Evolutionary conservation across 2,888 invertebrate genomes (phyloP), one percentile per base, ranked within the genome.

Genomic region (Xestia c-nigrum): DNA sequence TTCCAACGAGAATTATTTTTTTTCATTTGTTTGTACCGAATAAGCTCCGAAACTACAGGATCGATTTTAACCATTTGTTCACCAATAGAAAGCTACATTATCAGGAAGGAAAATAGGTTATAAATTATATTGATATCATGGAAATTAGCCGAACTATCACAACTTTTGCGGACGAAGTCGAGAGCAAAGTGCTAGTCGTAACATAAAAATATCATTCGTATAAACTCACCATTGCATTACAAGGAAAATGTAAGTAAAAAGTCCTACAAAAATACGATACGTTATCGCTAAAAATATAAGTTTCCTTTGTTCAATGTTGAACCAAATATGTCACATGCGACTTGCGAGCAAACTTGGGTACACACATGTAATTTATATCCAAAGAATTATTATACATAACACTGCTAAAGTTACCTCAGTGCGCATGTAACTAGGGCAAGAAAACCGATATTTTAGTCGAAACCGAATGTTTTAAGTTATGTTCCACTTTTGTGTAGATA

Each of bases 291-390:
- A 40, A 69, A 72, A 64, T 57, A 75, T 75, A 65, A 38, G 65
- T 81, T 83, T 50, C 59, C 70, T 73, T 78, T 71, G 64, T 78
- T 63, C 57, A 38, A 14, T 40, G 52, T 57, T 85, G 82, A 68
- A 74, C 69, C 57, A 86, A 75, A 85, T 83, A 86, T 68, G 75
- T 84, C 86, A 67, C 66, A 57, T 50, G 40, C 50, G 40, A 57
- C 64, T 38, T 43, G 43, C 64, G 64, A 64, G 16, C 59, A 38
- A 71, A 75, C 46, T 55, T 24, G 12, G n/a, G 43, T 43, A 38
- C 38, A 78, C 78, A 40, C 38, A 16, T 67, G 19, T 38, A 74
- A 69, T 81, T 81, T 81, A 67, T 81, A 38, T 47, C 14, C 71
- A 16, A 19, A 46, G 24, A 82, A 72, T 82, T 74, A 85, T 73